Evolutionary conservation across 2,113 vertebrate genomes (phyloP).

Genomic region (Panurus biarmicus): DNA sequence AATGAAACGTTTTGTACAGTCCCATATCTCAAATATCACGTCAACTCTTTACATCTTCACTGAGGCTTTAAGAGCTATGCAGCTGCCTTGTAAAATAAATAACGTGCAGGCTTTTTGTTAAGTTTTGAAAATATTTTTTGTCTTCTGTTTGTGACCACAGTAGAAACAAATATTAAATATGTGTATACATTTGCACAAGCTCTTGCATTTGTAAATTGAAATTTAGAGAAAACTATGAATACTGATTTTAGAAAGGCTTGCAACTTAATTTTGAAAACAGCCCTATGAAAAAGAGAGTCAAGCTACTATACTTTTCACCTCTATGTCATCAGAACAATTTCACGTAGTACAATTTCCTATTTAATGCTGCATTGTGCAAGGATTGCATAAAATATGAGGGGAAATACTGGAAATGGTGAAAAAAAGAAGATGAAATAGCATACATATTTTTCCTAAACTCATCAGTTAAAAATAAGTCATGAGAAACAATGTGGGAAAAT

Average conservation of each 20-base stretch:
- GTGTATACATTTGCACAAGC: not conserved
- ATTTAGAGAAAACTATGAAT: not conserved
- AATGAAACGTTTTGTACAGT: not conserved
- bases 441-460: not conserved
- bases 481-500: not conserved
- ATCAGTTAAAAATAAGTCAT: not conserved
- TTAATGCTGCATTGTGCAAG: not conserved
- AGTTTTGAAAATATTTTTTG: not conserved
- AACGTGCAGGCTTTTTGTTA: not conserved
- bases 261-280: not conserved
- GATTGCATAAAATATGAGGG: not conserved
- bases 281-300: not conserved
- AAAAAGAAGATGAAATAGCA: not conserved
- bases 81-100: not conserved
- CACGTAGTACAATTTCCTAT: not conserved
- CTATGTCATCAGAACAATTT: not conserved
- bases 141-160: not conserved
- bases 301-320: not conserved
- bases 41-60: not conserved
- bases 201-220: not conserved
- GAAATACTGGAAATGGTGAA: not conserved
- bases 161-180: not conserved
- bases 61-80: not conserved
- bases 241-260: not conserved
- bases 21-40: accelerated